phyloP scores from a whole-genome alignment of 2,888 invertebrate species.

The Reticulitermes lucifugus region DNA sequence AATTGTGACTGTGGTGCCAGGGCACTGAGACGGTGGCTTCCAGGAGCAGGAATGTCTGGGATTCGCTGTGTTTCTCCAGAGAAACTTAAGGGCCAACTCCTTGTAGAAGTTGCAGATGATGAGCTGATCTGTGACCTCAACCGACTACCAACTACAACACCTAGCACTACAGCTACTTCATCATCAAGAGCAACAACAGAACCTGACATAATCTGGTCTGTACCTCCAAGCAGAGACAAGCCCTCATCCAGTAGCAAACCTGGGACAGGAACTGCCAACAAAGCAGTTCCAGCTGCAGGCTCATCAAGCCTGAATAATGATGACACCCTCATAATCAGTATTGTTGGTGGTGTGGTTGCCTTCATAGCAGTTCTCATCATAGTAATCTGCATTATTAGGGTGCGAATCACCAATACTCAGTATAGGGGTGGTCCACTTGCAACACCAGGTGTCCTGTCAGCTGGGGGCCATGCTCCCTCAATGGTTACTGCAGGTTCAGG shows the following conservation, averaged over 20 bases:
- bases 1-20: slow-evolving; percentile 87
- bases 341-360: slow-evolving; percentile 92
- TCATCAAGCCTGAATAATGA: slow-evolving; percentile 80
- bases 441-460: slow-evolving; percentile 55
- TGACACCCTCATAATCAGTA: slow-evolving; percentile 94
- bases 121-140: slow-evolving; percentile 82
- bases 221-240: slow-evolving; percentile 69
- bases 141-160: slow-evolving; percentile 62
- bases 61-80: slow-evolving; percentile 73
- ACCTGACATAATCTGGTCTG: slow-evolving; percentile 91
- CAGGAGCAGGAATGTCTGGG: slow-evolving; percentile 55
- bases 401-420: slow-evolving; percentile 74
- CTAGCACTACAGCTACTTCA: slow-evolving; percentile 53
- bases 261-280: slow-evolving; percentile 32
- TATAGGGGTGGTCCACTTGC: slow-evolving; percentile 78
- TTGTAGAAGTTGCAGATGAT: slow-evolving; percentile 83
- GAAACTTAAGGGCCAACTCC: slow-evolving; percentile 74
- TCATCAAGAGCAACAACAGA: slow-evolving; percentile 69
- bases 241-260: slow-evolving; percentile 47
- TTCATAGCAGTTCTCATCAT: slow-evolving; percentile 90
- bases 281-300: slow-evolving; percentile 49
- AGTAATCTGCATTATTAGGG: slow-evolving; percentile 87
- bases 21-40: slow-evolving; percentile 82
- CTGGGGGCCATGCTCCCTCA: slow-evolving; percentile 51
- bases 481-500: slow-evolving; percentile 58